Evolutionary conservation across 2,113 vertebrate species (phyloP).

Genomic region (Nicator chloris): DNA sequence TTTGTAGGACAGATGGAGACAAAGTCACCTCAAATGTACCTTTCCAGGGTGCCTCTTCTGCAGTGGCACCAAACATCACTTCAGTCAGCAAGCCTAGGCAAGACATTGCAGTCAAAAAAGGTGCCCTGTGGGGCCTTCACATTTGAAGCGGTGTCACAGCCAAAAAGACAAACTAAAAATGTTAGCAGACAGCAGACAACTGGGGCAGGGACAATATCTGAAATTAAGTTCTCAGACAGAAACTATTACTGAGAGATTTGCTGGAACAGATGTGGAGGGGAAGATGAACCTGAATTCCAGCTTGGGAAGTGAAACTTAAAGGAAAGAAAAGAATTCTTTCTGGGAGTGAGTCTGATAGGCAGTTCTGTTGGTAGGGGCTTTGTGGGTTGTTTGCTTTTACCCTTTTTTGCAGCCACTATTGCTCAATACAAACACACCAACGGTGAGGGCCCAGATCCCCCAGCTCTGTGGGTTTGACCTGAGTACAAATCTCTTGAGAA

Average conservation of each 20-base stretch:
- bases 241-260: background rate
- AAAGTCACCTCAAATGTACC: background rate
- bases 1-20: background rate
- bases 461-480: background rate
- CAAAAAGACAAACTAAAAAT: background rate
- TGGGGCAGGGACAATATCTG: background rate
- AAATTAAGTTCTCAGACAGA: background rate
- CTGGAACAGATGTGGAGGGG: background rate
- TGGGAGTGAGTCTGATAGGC: background rate
- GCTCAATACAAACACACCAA: background rate
- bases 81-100: background rate
- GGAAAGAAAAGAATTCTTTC: background rate
- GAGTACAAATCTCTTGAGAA: background rate
- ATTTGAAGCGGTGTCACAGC: rapidly evolving
- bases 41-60: background rate
- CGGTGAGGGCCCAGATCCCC: background rate
- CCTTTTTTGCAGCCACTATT: background rate
- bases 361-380: background rate
- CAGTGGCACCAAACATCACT: background rate
- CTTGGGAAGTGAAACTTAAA: background rate
- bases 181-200: background rate
- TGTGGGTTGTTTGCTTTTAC: background rate
- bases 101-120: background rate
- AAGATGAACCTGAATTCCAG: background rate
- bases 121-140: background rate